Evolutionary conservation across 2,888 invertebrate genomes (phyloP).

Genomic region (Blomia tropicalis): DNA sequence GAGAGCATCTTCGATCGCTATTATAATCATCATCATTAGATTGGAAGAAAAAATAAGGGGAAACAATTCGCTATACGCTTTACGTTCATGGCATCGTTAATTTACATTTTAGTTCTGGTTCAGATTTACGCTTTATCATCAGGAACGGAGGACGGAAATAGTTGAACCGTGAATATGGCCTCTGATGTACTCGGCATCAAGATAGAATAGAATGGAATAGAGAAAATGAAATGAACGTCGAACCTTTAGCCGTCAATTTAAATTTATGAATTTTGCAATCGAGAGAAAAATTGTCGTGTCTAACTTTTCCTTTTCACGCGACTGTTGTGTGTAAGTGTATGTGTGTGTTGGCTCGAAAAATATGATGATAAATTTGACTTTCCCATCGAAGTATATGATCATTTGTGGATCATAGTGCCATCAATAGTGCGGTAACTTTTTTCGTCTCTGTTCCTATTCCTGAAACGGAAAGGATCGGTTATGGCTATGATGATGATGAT

Average conservation of each 20-base stretch:
- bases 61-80: neutral
- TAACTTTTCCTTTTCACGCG: no score
- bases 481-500: neutral
- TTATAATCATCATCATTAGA: no score
- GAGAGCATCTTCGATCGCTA: no score
- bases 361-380: neutral
- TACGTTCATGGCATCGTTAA: no score
- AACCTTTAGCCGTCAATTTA: constrained; percentile 13
- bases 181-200: neutral
- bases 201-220: neutral
- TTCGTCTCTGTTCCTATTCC: no score
- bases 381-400: neutral
- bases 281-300: neutral
- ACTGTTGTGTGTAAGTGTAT: no score
- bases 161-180: neutral
- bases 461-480: no score
- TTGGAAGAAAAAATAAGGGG: neutral
- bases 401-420: no score
- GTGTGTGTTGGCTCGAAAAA: neutral
- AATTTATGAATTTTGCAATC: constrained; percentile 13
- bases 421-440: no score
- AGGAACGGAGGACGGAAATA: neutral
- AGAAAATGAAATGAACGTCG: neutral
- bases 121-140: no score
- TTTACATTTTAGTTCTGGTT: no score